Percentiles rank a stretch among this genome's conserved stretches.
Conservation (phyloP, 1,140 invertebrate species). For the Calosoma granatense region DNA sequence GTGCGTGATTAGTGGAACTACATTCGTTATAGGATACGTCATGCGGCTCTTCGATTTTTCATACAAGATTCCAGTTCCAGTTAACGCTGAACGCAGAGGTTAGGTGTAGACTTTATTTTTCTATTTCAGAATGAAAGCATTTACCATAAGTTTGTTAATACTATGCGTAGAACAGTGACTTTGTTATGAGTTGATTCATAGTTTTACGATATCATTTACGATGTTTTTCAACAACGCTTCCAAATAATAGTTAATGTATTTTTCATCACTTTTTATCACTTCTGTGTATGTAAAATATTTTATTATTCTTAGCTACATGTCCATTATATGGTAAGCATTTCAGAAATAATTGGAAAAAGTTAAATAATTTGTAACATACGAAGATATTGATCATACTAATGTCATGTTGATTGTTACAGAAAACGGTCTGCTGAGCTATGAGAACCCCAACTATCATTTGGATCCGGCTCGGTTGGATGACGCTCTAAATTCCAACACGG, state of each 20-base stretch:
- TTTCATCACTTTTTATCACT: too few relatives aligned
- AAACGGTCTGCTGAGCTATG: constrained; percentile 75
- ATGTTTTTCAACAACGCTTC: too few relatives aligned
- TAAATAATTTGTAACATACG: too few relatives aligned
- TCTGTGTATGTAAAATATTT: too few relatives aligned
- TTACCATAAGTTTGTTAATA: not conserved
- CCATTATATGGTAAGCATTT: too few relatives aligned
- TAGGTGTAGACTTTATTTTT: not conserved
- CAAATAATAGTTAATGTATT: too few relatives aligned
- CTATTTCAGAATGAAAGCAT: not conserved
- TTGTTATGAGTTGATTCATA: not conserved
- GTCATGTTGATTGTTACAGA: constrained; percentile 52
- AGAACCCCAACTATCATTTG: constrained; percentile 79
- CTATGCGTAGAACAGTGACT: too few relatives aligned
- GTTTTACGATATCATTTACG: too few relatives aligned
- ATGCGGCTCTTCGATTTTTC: not conserved
- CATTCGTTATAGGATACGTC: not conserved
- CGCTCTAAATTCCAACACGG: constrained; percentile 64
- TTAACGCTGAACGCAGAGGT: not conserved
- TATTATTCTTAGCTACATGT: too few relatives aligned
- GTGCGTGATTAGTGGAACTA: not conserved
- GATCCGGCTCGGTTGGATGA: constrained; percentile 65
- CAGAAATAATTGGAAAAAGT: too few relatives aligned
- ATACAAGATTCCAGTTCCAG: not conserved
- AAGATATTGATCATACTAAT: too few relatives aligned